A percentile compares a stretch with the other conserved stretches of the same genome.
Evolutionary conservation across 2,888 invertebrate species (phyloP).

Genomic region (Leptinotarsa rubiginosa): DNA sequence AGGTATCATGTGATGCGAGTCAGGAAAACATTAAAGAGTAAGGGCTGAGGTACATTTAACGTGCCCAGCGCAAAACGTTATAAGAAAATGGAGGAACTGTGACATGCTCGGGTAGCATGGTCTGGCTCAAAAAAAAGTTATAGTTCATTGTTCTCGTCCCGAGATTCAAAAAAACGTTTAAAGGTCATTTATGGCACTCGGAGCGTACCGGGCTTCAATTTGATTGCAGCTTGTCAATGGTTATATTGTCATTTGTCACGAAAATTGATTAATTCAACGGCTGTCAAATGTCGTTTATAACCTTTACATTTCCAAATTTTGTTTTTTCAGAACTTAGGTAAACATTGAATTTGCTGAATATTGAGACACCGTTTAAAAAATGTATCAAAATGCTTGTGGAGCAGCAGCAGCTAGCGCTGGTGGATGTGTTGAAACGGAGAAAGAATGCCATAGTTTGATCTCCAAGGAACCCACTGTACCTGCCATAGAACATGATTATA

Average conservation of each 20-base stretch:
- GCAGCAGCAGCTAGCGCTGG: slow-evolving; percentile 75
- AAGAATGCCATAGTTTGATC: slow-evolving; percentile 73
- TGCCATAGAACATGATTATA: slow-evolving; percentile 78
- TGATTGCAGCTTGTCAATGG: no score
- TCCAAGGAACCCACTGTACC: slow-evolving; percentile 74
- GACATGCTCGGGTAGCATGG: no score
- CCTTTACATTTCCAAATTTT: slow-evolving; percentile 30
- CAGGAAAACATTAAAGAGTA: no score
- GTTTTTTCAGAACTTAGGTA: slow-evolving; percentile 18
- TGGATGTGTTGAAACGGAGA: slow-evolving; percentile 74
- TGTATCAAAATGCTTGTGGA: slow-evolving; percentile 81
- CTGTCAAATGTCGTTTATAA: slow-evolving; percentile 37
- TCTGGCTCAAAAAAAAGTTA: no score
- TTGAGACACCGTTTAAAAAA: slow-evolving; percentile 55
- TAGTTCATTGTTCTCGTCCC: no score
- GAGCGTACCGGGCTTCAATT: no score
- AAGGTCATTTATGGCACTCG: no score
- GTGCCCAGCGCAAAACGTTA: no score
- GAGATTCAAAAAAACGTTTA: no score
- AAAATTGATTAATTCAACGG: slow-evolving; percentile 25
- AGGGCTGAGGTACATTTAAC: no score
- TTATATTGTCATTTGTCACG: neutral
- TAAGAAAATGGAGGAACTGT: no score
- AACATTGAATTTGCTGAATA: slow-evolving; percentile 1
- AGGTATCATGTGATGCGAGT: no score